A percentile compares a stretch with the other conserved stretches of the same genome.
phyloP scores from a whole-genome alignment of 92 coral and sea anemone genomes.

The Nematostella vectensis region DNA sequence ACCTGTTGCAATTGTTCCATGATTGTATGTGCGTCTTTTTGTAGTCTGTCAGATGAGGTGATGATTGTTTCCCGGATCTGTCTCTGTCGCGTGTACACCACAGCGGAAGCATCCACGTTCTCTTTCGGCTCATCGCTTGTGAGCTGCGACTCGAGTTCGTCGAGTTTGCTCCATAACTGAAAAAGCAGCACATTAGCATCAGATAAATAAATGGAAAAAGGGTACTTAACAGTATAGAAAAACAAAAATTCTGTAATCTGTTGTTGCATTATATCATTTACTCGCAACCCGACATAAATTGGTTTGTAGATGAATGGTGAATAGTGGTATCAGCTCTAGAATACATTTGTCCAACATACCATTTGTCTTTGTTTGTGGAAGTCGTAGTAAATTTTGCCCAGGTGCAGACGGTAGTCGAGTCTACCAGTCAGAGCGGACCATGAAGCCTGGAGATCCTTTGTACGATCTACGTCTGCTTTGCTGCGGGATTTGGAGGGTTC shows the following conservation, averaged over 20 bases:
- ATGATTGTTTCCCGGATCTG: slow-evolving; percentile 83
- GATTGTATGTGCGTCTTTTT: slow-evolving; percentile 79
- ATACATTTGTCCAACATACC: slow-evolving; percentile 25
- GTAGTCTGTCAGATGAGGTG: slow-evolving; percentile 80
- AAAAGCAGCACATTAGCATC: background rate
- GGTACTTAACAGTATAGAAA: too few species aligned
- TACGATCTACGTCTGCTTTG: slow-evolving; percentile 56
- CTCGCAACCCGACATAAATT: too few species aligned
- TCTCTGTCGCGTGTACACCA: slow-evolving; percentile 75
- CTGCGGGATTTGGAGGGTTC: slow-evolving; percentile 46
- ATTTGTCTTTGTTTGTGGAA: slow-evolving; percentile 83
- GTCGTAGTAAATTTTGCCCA: slow-evolving; percentile 80
- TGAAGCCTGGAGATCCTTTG: slow-evolving; percentile 54
- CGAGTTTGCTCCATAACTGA: slow-evolving; percentile 70
- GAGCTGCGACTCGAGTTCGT: slow-evolving; percentile 73
- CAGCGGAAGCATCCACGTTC: slow-evolving; percentile 88
- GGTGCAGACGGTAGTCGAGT: slow-evolving; percentile 67
- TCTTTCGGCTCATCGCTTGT: slow-evolving; percentile 99
- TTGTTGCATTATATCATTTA: too few species aligned
- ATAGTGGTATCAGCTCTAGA: background rate
- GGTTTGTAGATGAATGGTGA: background rate
- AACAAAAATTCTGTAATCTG: too few species aligned
- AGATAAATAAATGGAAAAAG: too few species aligned
- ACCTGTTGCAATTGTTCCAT: slow-evolving; percentile 81
- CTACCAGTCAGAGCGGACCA: slow-evolving; percentile 62